These are phyloP conservation scores for Aphaenogaster floridana DNA, from an alignment of 1,140 invertebrate genomes.

Conservation along the genomic window DNA sequence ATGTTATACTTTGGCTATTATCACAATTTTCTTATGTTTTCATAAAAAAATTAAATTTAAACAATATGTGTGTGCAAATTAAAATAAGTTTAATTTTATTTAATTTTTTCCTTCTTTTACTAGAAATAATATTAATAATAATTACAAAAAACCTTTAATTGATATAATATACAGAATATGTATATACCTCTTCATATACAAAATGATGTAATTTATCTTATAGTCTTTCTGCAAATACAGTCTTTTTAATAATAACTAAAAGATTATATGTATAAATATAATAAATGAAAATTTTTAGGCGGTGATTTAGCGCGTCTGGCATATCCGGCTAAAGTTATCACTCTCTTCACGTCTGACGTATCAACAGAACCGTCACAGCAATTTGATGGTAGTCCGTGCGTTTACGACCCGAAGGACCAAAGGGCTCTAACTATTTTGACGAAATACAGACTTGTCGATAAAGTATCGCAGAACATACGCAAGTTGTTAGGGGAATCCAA, in stretches of 20 bases:
- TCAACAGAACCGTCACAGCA: constrained; percentile 88
- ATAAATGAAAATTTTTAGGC: constrained; percentile 80
- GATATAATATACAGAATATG: neutral
- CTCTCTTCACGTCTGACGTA: constrained; percentile 91
- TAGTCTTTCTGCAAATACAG: neutral
- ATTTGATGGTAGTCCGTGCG: constrained; percentile 90
- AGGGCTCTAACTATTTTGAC: constrained; percentile 82
- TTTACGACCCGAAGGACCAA: constrained; percentile 82
- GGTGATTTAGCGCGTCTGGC: constrained; percentile 88
- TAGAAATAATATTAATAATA: neutral
- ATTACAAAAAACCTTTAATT: neutral
- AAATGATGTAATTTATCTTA: neutral
- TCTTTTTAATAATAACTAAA: neutral
- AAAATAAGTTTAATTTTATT: neutral
- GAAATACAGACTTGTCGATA: constrained; percentile 80
- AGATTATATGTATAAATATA: neutral
- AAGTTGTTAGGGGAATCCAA: constrained; percentile 60
- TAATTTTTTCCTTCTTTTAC: neutral
- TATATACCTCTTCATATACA: neutral
- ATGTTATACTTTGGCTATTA: neutral
- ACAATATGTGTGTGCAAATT: neutral
- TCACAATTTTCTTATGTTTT: neutral
- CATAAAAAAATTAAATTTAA: neutral
- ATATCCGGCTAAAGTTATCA: constrained; percentile 87
- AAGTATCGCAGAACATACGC: constrained; percentile 63